phyloP scores from a whole-genome alignment of 2,888 invertebrate genomes.

The Eudasyphora cyanicolor region DNA sequence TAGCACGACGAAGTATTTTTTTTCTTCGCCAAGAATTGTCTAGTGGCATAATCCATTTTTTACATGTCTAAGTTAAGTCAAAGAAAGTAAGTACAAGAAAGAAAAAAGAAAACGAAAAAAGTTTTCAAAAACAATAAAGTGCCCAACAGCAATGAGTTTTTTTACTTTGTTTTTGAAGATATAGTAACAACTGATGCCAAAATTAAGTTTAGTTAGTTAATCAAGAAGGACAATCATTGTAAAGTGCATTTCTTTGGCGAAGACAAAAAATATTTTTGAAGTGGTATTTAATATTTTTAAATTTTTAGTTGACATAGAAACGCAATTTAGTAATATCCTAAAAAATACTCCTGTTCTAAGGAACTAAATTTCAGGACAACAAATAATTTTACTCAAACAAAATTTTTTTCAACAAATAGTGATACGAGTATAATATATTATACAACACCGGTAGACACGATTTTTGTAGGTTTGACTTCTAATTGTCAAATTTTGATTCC shows the following conservation, averaged over 20 bases:
- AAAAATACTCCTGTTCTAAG: no score
- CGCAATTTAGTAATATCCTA: background rate
- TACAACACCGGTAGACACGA: no score
- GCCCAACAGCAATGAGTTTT: conserved; percentile 50
- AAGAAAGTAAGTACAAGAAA: conserved; percentile 23
- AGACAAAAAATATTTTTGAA: background rate
- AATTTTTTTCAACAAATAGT: no score
- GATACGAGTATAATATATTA: no score
- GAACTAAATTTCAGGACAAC: no score
- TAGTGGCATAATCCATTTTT: conserved; percentile 66
- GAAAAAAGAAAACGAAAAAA: conserved; percentile 29
- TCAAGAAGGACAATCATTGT: conserved; percentile 39
- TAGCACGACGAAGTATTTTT: conserved; percentile 10
- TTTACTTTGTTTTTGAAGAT: background rate
- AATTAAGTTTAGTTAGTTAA: conserved; percentile 57
- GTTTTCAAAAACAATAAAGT: conserved; percentile 64
- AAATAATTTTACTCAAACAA: no score
- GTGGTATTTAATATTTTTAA: background rate
- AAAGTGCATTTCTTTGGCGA: background rate
- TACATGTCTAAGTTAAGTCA: conserved; percentile 56
- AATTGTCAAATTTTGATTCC: no score
- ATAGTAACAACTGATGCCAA: conserved; percentile 59
- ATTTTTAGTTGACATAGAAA: background rate
- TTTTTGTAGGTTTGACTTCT: no score
- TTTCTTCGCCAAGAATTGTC: conserved; percentile 49